Conservation (phyloP, 2,888 invertebrate species). For the Scaptomyza caliginosa region DNA sequence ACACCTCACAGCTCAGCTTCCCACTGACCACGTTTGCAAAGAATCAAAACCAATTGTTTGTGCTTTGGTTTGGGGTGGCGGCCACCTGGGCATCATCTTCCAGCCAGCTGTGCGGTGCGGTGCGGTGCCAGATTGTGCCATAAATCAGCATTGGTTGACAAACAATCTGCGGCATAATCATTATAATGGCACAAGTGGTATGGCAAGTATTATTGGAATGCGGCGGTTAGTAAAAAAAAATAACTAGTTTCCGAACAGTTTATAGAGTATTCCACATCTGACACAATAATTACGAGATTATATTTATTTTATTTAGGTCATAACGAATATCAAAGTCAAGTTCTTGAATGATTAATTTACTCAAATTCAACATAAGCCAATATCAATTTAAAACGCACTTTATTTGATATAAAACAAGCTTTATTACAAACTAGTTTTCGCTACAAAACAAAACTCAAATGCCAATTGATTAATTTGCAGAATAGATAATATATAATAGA, state of each 20-base stretch:
- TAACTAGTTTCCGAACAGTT: too few relatives aligned
- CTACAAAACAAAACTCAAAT: conserved; percentile 1
- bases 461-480: conserved; percentile 32
- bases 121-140: conserved; percentile 21
- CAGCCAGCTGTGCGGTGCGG: conserved; percentile 15
- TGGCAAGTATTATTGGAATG: background rate
- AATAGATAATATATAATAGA: conserved; percentile 23
- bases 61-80: conserved; percentile 28
- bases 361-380: too few relatives aligned
- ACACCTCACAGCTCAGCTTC: background rate
- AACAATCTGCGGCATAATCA: background rate
- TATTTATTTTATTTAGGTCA: too few relatives aligned
- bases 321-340: too few relatives aligned
- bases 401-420: too few relatives aligned
- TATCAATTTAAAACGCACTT: too few relatives aligned
- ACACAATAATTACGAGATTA: too few relatives aligned
- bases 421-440: conserved; percentile 3
- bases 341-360: too few relatives aligned
- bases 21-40: conserved; percentile 13
- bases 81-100: conserved; percentile 53
- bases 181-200: background rate
- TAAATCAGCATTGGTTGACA: background rate
- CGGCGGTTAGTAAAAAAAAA: background rate
- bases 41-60: conserved; percentile 29
- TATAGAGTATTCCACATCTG: too few relatives aligned